Evolutionary conservation across 2,888 invertebrate species (phyloP).

Genomic region (Rhingia campestris): DNA sequence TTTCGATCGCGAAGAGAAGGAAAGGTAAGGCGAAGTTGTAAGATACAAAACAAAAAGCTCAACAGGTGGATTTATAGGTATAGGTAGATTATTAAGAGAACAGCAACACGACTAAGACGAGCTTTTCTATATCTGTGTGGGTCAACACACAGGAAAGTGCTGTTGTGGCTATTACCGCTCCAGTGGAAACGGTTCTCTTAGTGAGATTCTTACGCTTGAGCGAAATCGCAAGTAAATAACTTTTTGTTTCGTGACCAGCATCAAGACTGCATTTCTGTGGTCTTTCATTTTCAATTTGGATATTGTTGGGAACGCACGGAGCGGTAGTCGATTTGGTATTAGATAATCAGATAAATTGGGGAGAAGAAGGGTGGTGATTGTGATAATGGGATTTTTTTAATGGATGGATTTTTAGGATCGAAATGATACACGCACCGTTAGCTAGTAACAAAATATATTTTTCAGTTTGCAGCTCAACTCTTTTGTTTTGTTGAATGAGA

Average conservation of each 20-base stretch:
- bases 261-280: conserved; percentile 60
- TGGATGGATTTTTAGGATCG: too few relatives aligned
- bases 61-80: conserved; percentile 63
- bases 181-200: conserved; percentile 68
- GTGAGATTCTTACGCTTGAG: conserved; percentile 61
- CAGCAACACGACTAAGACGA: conserved; percentile 9
- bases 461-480: background rate
- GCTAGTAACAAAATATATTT: background rate
- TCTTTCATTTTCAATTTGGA: conserved; percentile 72
- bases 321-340: conserved; percentile 9
- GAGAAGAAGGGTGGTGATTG: too few relatives aligned
- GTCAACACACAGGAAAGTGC: conserved; percentile 53
- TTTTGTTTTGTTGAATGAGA: background rate
- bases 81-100: conserved; percentile 35
- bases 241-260: conserved; percentile 72
- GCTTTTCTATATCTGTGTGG: conserved; percentile 36
- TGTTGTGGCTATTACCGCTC: conserved; percentile 4
- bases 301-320: conserved; percentile 41
- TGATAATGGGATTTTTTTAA: too few relatives aligned
- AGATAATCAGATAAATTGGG: background rate
- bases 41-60: conserved; percentile 52
- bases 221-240: conserved; percentile 74
- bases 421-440: too few relatives aligned
- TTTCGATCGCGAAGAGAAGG: conserved; percentile 21
- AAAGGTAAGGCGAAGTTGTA: conserved; percentile 9